phyloP scores from a whole-genome alignment of 1,140 invertebrate genomes.

The Drosophila takahashii region DNA sequence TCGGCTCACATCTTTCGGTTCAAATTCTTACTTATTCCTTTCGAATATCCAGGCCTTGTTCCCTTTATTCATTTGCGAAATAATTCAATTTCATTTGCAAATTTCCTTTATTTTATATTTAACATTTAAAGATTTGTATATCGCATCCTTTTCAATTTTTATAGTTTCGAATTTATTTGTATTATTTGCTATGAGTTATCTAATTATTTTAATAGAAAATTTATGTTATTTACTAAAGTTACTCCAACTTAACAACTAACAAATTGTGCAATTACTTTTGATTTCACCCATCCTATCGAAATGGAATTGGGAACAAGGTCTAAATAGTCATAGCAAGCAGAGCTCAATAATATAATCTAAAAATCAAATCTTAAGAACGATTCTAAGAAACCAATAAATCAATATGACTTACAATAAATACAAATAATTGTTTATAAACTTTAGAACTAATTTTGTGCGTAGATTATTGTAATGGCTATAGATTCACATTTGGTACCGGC shows the following conservation, averaged over 20 bases:
- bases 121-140: not conserved
- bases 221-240: not conserved
- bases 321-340: not conserved
- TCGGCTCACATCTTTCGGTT: constrained; percentile 7
- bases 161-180: not conserved
- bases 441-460: not conserved
- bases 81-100: not conserved
- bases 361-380: constrained; percentile 1
- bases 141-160: not conserved
- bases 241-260: not conserved
- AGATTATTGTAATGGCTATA: not conserved
- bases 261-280: constrained; percentile 8
- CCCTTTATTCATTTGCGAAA: not conserved
- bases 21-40: constrained; percentile 55
- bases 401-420: constrained; percentile 18
- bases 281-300: not conserved
- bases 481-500: not conserved
- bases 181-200: not conserved
- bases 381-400: not conserved
- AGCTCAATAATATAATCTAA: not conserved
- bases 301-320: constrained; percentile 19
- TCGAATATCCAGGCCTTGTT: not conserved
- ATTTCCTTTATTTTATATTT: not conserved
- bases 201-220: not conserved
- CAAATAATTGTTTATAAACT: constrained; percentile 22